Base-by-base conservation (phyloP, 1,140 invertebrate species). In the Zaprionus ghesquierei region DNA sequence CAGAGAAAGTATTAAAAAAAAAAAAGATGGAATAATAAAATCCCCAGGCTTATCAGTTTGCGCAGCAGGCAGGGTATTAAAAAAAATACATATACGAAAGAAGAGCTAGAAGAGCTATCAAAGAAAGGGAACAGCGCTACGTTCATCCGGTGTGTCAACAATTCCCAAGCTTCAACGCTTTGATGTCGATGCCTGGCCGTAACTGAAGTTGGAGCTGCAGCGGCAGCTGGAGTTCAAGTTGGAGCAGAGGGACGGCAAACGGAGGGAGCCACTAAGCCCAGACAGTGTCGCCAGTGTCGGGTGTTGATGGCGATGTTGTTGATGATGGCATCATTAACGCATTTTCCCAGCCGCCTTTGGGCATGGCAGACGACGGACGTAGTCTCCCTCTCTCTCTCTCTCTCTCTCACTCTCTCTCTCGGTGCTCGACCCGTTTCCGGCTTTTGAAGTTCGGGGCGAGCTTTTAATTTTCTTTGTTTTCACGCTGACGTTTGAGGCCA, bases 381-480 rank as follows among this genome's bases (percentile, higher is more conserved):
- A n/a, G n/a, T 33, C 31, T 33, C 10, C 13, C 31, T 33, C 12
- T 33, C 10, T 3, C 29, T 10, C 10, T 10, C 29, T 33, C 31
- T 33, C 3, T 41, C 6, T 38, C n/a, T 35, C 12, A 15, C 35
- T 6, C n/a, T 18, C 53, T 27, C 38, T 41, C 53, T 56, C 68
- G 59, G 46, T 53, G 54, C 54, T 72, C 61, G 61, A 75, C 58
- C 72, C 77, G 77, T 89, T 89, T 89, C 84, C 84, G 81, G 77
- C 84, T 89, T 87, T 89, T 89, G 84, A 89, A 89, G 84, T 89
- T 89, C 77, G 84, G 81, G 81, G 82, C 78, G 59, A 82, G 84
- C 84, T 89, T 89, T 89, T 89, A 89, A 89, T 89, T 89, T 89
- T 89, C 84, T 89, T 89, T 89, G 84, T 89, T 77, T 89, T 89